Conservation (phyloP, 1,140 invertebrate species). For the Campoletis sonorensis region DNA sequence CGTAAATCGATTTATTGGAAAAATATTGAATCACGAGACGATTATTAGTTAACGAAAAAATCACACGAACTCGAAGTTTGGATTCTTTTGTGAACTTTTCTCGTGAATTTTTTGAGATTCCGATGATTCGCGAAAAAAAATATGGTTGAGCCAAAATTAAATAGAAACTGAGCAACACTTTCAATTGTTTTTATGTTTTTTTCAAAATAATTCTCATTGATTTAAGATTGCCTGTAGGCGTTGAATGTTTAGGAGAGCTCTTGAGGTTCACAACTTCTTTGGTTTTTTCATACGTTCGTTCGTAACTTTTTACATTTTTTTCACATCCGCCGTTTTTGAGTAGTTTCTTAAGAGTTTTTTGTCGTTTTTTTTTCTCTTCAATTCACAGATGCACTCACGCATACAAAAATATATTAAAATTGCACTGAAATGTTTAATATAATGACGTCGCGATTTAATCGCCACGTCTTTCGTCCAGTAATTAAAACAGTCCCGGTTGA, state of each 20-base stretch:
- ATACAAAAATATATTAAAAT: not conserved
- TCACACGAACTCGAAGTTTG: too few species aligned
- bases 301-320: constrained; percentile 21
- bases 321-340: not conserved
- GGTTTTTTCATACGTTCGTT: constrained; percentile 4
- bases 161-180: too few species aligned
- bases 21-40: too few species aligned
- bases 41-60: too few species aligned
- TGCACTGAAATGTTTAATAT: constrained; percentile 28
- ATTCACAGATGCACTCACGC: not conserved
- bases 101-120: too few species aligned
- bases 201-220: too few species aligned
- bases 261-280: constrained; percentile 8
- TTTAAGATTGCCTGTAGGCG: not conserved
- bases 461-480: constrained; percentile 40
- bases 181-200: too few species aligned
- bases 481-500: constrained; percentile 48
- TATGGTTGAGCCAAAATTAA: too few species aligned
- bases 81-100: too few species aligned
- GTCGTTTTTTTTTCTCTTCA: constrained; percentile 21
- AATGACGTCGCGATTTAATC: constrained; percentile 42
- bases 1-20: too few species aligned
- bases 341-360: constrained; percentile 10
- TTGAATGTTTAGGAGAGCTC: not conserved
- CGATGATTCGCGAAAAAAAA: too few species aligned